phyloP scores from a whole-genome alignment of 2,888 invertebrate genomes.

The Diadegma fenestrale region DNA sequence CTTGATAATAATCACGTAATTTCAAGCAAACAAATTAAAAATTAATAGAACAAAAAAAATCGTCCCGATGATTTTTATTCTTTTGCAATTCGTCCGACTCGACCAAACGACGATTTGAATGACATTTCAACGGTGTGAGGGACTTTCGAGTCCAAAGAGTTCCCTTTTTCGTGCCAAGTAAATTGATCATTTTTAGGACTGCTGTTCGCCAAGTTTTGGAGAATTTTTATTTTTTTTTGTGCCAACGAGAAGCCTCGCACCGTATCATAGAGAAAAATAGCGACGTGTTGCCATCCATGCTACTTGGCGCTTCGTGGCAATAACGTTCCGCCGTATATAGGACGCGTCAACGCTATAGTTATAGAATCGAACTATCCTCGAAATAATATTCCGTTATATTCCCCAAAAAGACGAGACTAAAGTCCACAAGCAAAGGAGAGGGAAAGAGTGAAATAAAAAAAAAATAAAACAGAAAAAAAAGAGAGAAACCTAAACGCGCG shows the following conservation, averaged over 20 bases:
- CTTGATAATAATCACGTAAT: conserved; percentile 40
- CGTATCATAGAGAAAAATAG: conserved; percentile 50
- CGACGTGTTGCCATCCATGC: conserved; percentile 51
- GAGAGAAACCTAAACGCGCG: conserved; percentile 38
- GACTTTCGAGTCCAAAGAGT: not conserved
- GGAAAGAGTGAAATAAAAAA: conserved; percentile 24
- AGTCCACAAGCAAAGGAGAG: conserved; percentile 53
- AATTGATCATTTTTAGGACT: not conserved
- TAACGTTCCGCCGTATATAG: conserved; percentile 76
- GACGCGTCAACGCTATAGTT: conserved; percentile 25
- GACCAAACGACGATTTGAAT: no score
- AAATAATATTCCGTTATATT: conserved; percentile 78
- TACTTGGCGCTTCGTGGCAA: conserved; percentile 53
- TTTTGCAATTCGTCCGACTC: not conserved
- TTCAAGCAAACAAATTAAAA: not conserved
- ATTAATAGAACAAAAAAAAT: not conserved
- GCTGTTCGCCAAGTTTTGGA: not conserved
- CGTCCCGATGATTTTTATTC: not conserved
- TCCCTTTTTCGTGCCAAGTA: not conserved
- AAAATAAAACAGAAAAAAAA: conserved; percentile 52
- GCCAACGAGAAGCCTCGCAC: conserved; percentile 62
- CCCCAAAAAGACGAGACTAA: conserved; percentile 74
- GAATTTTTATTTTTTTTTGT: conserved; percentile 47
- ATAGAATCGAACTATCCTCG: conserved; percentile 54
- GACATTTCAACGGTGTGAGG: no score